Base-by-base conservation (phyloP, 2,797 vertebrate species). In the Falco rusticolus region DNA sequence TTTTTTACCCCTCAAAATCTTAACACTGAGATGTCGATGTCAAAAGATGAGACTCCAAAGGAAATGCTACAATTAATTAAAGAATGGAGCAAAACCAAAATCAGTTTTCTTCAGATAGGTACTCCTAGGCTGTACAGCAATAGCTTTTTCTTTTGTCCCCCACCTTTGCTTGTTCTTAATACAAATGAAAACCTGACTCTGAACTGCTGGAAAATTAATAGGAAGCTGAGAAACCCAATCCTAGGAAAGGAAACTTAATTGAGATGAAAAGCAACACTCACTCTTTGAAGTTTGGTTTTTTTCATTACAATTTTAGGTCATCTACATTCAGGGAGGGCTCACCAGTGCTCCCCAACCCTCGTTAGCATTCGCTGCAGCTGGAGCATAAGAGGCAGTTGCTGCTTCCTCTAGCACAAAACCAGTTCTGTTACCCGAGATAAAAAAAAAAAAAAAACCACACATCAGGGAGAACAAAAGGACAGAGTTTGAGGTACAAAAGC, bases 361-460 rank as follows among this genome's bases (percentile, higher is more conserved):
- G 1, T 66, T 77, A 89, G 57, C 2, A 0, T 77, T 70, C 1
- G 5, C 75, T 18, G 31, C 11, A 48, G 56, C 60, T 9, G 3
- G 47, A 61, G 72, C 4, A 1, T 16, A 51, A 1, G 1, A 79
- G 78, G 57, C 39, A 1, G n/a, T 13, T 1, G 22, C 75, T 13
- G 18, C 89, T 92, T 91, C 89, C 68, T 95, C 77, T 24, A 87
- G 64, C 66, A 76, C 63, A 87, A 70, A 96, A 90, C 85, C 90
- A 87, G 95, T 89, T 94, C 84, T 96, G 69, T 94, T 77, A 88
- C 84, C 89, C 3, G 4, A 90, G 78, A 90, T 33, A 2, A 61
- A 39, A 39, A 39, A 39, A 39, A 39, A 39, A 39, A 39, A 11
- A 11, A 39, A 11, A 11, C 10, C 10, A 16, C 26, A 77, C 48